These are phyloP conservation scores for Fissipunctia ypsillon DNA, from an alignment of 2,888 invertebrate species.

Conservation along the genomic window DNA sequence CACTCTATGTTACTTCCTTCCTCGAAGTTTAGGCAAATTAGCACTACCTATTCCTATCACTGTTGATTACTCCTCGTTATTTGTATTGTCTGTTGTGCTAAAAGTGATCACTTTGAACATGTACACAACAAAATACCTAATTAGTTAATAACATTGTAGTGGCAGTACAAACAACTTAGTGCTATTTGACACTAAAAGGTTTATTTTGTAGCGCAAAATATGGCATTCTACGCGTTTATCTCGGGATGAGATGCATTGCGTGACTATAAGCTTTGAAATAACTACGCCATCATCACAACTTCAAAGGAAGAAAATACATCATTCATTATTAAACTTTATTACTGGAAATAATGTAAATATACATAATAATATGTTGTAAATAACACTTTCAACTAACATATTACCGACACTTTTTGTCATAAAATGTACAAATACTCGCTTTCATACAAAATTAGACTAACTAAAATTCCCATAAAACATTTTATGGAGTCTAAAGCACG, in stretches of 20 bases:
- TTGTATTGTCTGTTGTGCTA: background rate
- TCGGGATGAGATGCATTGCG: background rate
- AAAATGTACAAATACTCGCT: slow-evolving; percentile 33
- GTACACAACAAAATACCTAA: background rate
- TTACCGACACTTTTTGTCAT: slow-evolving; percentile 13
- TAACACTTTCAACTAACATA: slow-evolving; percentile 31
- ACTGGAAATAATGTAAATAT: slow-evolving; percentile 25
- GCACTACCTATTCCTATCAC: too few species aligned
- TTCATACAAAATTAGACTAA: slow-evolving; percentile 27
- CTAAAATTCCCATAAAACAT: slow-evolving; percentile 55
- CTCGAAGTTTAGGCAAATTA: too few species aligned
- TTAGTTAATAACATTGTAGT: background rate
- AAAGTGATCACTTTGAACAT: too few species aligned
- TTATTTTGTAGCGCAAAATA: slow-evolving; percentile 7
- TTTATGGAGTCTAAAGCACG: slow-evolving; percentile 40
- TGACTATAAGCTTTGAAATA: slow-evolving; percentile 4
- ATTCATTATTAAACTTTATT: slow-evolving; percentile 13
- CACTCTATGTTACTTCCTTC: too few species aligned
- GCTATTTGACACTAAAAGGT: background rate
- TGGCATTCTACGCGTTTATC: background rate
- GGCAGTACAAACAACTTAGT: background rate
- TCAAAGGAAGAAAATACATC: slow-evolving; percentile 29
- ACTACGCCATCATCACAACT: background rate
- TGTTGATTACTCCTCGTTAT: slow-evolving; percentile 1
- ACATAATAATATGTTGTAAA: background rate